phyloP scores from a whole-genome alignment of 2,113 vertebrate species.

The Aphyosemion australe region DNA sequence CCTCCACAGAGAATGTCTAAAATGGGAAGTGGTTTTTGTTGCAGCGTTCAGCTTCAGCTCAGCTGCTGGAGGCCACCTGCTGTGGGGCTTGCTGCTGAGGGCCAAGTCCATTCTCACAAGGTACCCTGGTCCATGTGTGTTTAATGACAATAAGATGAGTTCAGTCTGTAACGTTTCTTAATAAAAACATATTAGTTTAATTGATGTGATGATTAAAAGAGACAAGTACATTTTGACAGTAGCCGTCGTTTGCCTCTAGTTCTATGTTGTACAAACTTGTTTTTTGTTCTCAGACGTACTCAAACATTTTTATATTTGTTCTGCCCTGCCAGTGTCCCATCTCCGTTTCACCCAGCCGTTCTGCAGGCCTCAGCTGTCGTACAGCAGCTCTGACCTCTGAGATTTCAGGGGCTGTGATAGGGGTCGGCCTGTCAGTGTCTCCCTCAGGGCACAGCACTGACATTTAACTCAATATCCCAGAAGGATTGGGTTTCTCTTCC shows the following conservation, averaged over 20 bases:
- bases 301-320: slow-evolving; percentile 32
- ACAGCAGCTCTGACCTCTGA: slow-evolving; percentile 66
- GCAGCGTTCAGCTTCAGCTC: slow-evolving; percentile 46
- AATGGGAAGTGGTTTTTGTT: slow-evolving; percentile 42
- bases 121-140: not conserved
- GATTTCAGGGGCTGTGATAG: slow-evolving; percentile 65
- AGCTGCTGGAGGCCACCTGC: slow-evolving; percentile 35
- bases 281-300: slow-evolving; percentile 9
- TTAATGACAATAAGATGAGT: no score
- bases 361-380: slow-evolving; percentile 70
- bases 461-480: slow-evolving; percentile 83
- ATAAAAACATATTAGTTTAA: no score
- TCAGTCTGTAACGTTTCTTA: no score
- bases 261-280: not conserved
- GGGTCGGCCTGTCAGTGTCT: slow-evolving; percentile 77
- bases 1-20: slow-evolving; percentile 39
- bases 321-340: slow-evolving; percentile 25
- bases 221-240: no score
- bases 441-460: slow-evolving; percentile 72
- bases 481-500: slow-evolving; percentile 76
- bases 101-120: not conserved
- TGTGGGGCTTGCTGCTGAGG: not conserved
- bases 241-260: not conserved
- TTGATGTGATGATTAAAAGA: no score
- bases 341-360: slow-evolving; percentile 43